Evolutionary conservation across 92 coral and sea anemone genomes (phyloP), one percentile per base, ranked within the genome.

Genomic region (Plumapathes pennacea): DNA sequence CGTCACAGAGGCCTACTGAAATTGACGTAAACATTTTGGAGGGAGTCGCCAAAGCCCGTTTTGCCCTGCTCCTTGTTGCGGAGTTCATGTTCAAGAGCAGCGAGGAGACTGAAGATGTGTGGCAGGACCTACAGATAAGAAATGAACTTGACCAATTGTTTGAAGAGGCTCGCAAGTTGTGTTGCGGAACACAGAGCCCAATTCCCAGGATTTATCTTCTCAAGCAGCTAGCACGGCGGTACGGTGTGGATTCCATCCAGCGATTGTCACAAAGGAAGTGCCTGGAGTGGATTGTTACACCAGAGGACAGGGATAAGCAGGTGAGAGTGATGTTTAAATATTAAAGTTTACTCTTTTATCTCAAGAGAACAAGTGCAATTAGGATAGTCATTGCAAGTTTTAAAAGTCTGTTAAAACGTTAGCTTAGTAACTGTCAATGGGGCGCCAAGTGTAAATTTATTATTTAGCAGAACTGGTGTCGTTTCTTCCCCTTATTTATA

Each of bases 221-320:
- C 50, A 85, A 82, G 42, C 95, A 81, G 60, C 64, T 85, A 50
- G 81, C 68, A 27, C 57, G 95, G 30, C 72, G 77, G 25, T 75
- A 47, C 65, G 95, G 95, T 53, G 80, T 56, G 31, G 74, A 83
- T n/a, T 71, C 74, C 32, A 71, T 85, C 33, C 54, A 62, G 20
- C 31, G 24, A 46, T 49, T 80, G 55, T 69, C 80, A 4, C 67
- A 47, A 41, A 58, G 47, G 15, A 73, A 45, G 25, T 81, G 71
- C 7, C 38, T 69, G 12, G 62, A 76, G 43, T 85, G 95, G 95
- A 57, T 85, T 54, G 61, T 81, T n/a, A 84, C 89, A 10, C 58
- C 60, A 4, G 86, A 79, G 36, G n/a, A n/a, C n/a, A n/a, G n/a
- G n/a, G n/a, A n/a, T n/a, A n/a, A n/a, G n/a, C n/a, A n/a, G n/a